A percentile compares a stretch with the other conserved stretches of the same genome.
Conservation (phyloP, 2,888 invertebrate species). For the Encarsia formosa region DNA sequence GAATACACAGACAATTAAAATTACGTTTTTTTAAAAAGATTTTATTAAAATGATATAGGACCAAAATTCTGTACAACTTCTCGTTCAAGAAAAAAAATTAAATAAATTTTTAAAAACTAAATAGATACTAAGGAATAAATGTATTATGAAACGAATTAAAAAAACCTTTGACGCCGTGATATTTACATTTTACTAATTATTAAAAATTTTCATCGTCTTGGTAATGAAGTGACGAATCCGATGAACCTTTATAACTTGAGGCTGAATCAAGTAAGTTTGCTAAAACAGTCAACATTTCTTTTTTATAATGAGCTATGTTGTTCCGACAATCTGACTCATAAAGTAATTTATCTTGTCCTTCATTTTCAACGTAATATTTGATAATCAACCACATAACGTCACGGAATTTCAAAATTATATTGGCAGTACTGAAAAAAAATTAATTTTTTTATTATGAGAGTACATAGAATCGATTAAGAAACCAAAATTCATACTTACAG, state of each 20-base stretch:
- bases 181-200: too few species aligned
- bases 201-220: too few species aligned
- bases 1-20: too few species aligned
- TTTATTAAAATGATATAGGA: too few species aligned
- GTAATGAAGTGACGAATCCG: too few species aligned
- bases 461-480: constrained; percentile 34
- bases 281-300: constrained; percentile 35
- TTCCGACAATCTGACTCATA: constrained; percentile 9
- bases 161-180: too few species aligned
- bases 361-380: constrained; percentile 54
- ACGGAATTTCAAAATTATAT: constrained; percentile 50
- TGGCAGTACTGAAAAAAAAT: constrained; percentile 55
- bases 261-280: constrained; percentile 11
- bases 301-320: constrained; percentile 32
- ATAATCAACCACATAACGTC: constrained; percentile 55
- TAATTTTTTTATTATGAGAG: constrained; percentile 37
- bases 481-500: constrained; percentile 38
- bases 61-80: too few species aligned
- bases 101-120: too few species aligned
- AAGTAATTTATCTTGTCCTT: constrained; percentile 31
- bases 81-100: too few species aligned
- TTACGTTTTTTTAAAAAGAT: too few species aligned
- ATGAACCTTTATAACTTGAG: background rate
- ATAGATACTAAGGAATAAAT: too few species aligned
- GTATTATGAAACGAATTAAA: too few species aligned